Percentiles rank a stretch among this genome's conserved stretches.
These are phyloP conservation scores for Drosophila neutralis DNA, from an alignment of 2,888 invertebrate species.

Conservation along the genomic window DNA sequence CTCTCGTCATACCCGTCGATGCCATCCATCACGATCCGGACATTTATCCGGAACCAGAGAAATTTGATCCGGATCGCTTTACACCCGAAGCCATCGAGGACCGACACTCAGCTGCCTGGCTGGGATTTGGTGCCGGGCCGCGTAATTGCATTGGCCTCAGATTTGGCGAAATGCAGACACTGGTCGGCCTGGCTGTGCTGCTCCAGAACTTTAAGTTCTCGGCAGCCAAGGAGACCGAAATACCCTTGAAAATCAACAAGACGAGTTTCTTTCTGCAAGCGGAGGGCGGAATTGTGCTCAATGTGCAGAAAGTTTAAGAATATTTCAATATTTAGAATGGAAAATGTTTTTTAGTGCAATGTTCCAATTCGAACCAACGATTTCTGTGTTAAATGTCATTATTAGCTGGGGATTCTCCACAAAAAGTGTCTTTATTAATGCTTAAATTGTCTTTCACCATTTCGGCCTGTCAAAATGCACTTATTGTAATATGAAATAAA, in stretches of 20 bases:
- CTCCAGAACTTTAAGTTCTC: constrained; percentile 76
- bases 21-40: constrained; percentile 85
- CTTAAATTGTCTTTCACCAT: neutral
- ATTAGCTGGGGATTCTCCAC: neutral
- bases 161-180: constrained; percentile 83
- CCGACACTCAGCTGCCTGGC: constrained; percentile 73
- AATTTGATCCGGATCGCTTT: constrained; percentile 85
- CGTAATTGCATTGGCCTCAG: constrained; percentile 83
- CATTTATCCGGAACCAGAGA: constrained; percentile 84
- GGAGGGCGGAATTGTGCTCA: constrained; percentile 73
- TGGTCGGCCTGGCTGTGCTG: constrained; percentile 75
- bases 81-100: constrained; percentile 72
- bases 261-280: constrained; percentile 66
- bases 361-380: neutral
- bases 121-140: constrained; percentile 83
- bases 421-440: neutral
- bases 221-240: constrained; percentile 57
- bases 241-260: constrained; percentile 70
- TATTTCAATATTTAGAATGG: neutral
- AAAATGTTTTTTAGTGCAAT: neutral
- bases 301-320: constrained; percentile 57
- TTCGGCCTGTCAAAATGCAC: neutral
- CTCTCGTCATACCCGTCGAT: constrained; percentile 86
- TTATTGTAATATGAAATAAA: neutral
- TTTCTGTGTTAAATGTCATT: neutral